Evolutionary conservation across 30 jellyfish, hydroid and myxozoan genomes (phyloP).

Genomic region (Hydractinia symbiolongicarpus): DNA sequence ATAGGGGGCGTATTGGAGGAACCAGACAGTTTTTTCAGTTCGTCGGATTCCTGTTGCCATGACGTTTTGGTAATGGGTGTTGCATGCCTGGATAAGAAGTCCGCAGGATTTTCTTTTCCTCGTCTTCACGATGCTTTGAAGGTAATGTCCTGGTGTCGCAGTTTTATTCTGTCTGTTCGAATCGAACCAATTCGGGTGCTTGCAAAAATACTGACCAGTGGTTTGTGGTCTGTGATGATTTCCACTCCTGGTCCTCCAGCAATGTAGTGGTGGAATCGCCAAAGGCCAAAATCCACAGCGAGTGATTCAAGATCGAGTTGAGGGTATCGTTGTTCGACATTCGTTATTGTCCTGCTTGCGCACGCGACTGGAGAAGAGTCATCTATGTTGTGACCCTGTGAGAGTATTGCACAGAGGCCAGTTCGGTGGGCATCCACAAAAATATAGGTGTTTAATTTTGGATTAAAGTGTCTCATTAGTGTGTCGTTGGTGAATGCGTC

Average conservation of each 20-base stretch:
- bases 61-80: too few relatives aligned
- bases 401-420: slow-evolving; percentile 32
- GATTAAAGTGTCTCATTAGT: too few relatives aligned
- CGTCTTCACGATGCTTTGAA: slow-evolving; percentile 14
- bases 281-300: slow-evolving; percentile 46
- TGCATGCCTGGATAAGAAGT: too few relatives aligned
- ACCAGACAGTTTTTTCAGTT: too few relatives aligned
- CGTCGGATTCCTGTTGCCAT: too few relatives aligned
- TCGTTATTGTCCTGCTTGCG: slow-evolving; percentile 29
- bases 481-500: slow-evolving; percentile 7
- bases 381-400: slow-evolving; percentile 19
- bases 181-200: slow-evolving; percentile 16
- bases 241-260: slow-evolving; percentile 34
- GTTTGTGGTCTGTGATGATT: slow-evolving; percentile 50
- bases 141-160: slow-evolving; percentile 27
- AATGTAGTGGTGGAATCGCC: slow-evolving; percentile 31
- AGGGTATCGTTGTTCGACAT: slow-evolving; percentile 23
- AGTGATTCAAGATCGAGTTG: slow-evolving; percentile 29
- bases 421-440: slow-evolving; percentile 40
- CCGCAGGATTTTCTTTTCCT: slow-evolving; percentile 40
- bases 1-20: too few relatives aligned
- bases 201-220: slow-evolving; percentile 26
- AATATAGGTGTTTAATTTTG: too few relatives aligned
- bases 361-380: not conserved
- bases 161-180: slow-evolving; percentile 26